These are phyloP conservation scores for Ariopsis seemanni DNA, from an alignment of 2,113 vertebrate species.

Conservation along the genomic window DNA sequence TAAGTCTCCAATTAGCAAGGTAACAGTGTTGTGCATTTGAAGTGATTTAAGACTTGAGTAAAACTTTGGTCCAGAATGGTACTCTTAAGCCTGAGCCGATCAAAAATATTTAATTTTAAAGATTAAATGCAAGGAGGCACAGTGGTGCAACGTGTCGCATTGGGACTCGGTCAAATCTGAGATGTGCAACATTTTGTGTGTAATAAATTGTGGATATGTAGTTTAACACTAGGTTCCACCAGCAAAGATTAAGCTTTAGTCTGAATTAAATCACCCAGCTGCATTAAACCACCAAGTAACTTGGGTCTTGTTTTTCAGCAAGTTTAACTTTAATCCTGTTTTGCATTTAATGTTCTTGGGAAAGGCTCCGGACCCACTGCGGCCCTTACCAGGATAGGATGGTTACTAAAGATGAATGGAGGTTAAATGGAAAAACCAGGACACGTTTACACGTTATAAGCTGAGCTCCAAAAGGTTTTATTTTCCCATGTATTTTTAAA, in stretches of 20 bases:
- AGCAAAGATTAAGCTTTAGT: neutral
- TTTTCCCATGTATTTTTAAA: slow-evolving; percentile 12
- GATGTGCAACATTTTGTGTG: neutral
- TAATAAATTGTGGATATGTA: neutral
- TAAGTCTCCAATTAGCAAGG: neutral
- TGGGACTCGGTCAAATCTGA: neutral
- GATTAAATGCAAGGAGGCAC: neutral
- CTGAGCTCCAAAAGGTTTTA: slow-evolving; percentile 29
- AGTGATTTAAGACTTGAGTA: neutral
- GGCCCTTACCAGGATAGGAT: no score
- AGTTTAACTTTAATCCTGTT: neutral
- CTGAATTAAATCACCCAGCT: neutral
- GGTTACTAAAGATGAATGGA: neutral
- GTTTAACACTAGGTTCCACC: neutral
- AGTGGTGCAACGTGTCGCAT: neutral
- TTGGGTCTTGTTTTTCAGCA: neutral
- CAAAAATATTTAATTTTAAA: neutral
- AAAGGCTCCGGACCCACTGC: neutral
- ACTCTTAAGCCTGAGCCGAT: neutral
- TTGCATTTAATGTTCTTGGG: no score
- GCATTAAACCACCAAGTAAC: neutral
- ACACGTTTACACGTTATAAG: neutral
- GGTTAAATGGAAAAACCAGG: neutral
- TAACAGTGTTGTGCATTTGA: neutral
- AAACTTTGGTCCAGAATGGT: neutral